Conservation (phyloP, 2,888 invertebrate species). For the Tinea semifulvella region DNA sequence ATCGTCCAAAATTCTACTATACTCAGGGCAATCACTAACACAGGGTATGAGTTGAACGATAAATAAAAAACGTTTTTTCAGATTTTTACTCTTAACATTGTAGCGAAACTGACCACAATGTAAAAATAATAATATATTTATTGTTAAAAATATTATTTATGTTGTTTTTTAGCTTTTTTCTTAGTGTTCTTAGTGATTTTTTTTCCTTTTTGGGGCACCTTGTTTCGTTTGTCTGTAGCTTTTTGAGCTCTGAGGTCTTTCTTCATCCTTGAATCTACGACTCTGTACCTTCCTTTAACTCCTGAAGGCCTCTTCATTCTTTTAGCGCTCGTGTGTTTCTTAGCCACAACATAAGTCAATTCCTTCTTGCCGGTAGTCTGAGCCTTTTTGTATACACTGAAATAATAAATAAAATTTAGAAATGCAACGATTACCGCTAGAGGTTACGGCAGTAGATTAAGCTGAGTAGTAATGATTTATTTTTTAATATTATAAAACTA, state of each 20-base stretch:
- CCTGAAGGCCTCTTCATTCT: constrained; percentile 82
- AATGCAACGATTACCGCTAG: too few species aligned
- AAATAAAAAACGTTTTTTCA: not conserved
- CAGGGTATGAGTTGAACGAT: not conserved
- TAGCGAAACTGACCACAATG: too few species aligned
- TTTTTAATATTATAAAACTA: not conserved
- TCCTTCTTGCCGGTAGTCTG: constrained; percentile 86
- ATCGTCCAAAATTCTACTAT: too few species aligned
- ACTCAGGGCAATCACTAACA: too few species aligned
- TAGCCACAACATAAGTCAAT: constrained; percentile 92
- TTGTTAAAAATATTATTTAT: not conserved
- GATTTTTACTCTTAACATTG: too few species aligned
- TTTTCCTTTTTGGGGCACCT: constrained; percentile 35
- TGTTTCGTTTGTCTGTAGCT: constrained; percentile 67
- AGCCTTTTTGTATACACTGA: constrained; percentile 90
- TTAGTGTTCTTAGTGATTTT: constrained; percentile 23
- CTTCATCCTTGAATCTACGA: constrained; percentile 97
- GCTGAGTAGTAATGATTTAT: too few species aligned
- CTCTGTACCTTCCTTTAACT: constrained; percentile 90
- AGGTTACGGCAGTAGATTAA: too few species aligned
- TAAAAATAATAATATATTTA: too few species aligned
- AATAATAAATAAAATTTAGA: constrained; percentile 21
- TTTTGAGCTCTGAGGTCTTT: constrained; percentile 84
- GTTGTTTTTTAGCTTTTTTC: constrained; percentile 36
- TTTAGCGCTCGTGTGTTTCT: constrained; percentile 83